Conservation (phyloP, 2,797 vertebrate species). For the Neosilurus hyrtlii region DNA sequence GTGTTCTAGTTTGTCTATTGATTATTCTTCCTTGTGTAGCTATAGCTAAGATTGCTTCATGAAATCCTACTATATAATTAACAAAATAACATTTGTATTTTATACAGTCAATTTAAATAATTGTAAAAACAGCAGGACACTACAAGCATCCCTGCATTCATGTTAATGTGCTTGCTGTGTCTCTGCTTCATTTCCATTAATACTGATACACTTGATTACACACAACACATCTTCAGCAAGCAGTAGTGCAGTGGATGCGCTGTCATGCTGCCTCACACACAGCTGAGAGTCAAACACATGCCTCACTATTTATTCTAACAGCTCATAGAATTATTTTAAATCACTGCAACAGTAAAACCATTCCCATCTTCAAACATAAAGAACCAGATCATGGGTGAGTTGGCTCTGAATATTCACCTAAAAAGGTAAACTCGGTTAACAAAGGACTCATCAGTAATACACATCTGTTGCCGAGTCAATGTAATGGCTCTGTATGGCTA, state of each 20-base stretch:
- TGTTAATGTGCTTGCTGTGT: neutral
- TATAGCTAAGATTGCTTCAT: neutral
- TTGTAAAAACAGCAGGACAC: neutral
- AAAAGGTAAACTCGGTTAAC: neutral
- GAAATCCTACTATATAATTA: neutral
- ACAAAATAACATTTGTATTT: neutral
- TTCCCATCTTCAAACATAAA: neutral
- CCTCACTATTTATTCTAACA: neutral
- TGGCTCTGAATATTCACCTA: neutral
- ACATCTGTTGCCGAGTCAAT: neutral
- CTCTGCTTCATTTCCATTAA: neutral
- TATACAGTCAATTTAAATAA: neutral
- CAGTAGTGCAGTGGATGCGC: neutral
- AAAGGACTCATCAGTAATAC: neutral
- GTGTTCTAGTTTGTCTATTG: neutral
- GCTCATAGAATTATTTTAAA: conserved; percentile 3
- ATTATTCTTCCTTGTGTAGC: neutral
- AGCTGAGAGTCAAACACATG: conserved; percentile 2
- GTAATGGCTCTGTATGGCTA: neutral
- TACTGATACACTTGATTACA: neutral
- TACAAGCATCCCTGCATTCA: conserved; percentile 3
- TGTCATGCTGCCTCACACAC: conserved; percentile 6
- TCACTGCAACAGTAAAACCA: neutral
- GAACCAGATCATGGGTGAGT: neutral
- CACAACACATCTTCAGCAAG: conserved; percentile 1